Base-by-base conservation (phyloP, 2,888 invertebrate species). In the Agrilus cyanescens region DNA sequence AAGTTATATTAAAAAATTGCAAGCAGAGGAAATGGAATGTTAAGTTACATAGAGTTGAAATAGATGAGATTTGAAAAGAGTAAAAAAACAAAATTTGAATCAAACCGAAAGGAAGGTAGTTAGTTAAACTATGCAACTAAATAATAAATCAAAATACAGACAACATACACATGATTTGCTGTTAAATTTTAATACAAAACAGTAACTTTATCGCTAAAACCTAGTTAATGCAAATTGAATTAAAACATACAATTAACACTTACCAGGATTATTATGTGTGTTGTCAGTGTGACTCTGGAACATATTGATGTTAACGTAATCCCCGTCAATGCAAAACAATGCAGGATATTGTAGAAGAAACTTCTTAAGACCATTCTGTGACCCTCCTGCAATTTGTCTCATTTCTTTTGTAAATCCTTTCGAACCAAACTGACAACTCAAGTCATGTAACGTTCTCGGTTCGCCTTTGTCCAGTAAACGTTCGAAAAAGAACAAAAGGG, bases 391-490 rank as follows among this genome's bases (percentile, higher is more conserved):
- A 55, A 89, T 88, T 69, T 91, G 91, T 57, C 93, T 75, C 96
- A 97, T 97, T 73, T 97, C 97, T 72, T 94, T 90, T 16, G 97
- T 95, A 70, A 98, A 98, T 55, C 93, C 96, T 69, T 95, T 94
- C 55, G 96, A 95, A 60, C 97, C 97, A 71, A 98, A 98, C 71
- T 97, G 95, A 69, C 97, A 97, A 65, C 94, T 94, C 57, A 98
- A 77, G 73, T 98, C 97, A 70, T 95, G 95, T 60, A 97, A 77
- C 53, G 94, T 93, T 66, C 96, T 79, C 51, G 94, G 89, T 66
- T 90, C 89, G 57, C 90, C 87, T 73, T 94, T 95, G 70, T 96
- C 95, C 78, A 98, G 82, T 56, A 98, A 77, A 61, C 95, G 85
- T 73, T 98, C 98, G 67, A 97, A 84, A 72, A 98, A 98, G 75